Percentiles rank a stretch among this genome's conserved stretches.
These are phyloP conservation scores for Ondatra zibethicus DNA, from an alignment of 2,113 vertebrate genomes.

Conservation along the genomic window DNA sequence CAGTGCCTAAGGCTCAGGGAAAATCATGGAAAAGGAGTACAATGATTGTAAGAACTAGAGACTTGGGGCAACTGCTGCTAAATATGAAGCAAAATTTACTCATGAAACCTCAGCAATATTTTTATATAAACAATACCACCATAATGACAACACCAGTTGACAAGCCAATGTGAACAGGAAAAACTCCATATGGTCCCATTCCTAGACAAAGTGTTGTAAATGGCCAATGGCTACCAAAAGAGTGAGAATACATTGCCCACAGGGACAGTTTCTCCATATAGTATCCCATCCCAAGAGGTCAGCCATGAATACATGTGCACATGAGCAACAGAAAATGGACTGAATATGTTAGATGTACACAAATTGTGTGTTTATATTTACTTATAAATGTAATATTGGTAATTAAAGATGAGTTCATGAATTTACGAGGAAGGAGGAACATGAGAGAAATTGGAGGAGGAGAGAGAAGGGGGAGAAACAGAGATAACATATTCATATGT, in stretches of 20 bases:
- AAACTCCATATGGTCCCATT: background rate
- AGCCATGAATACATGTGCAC: background rate
- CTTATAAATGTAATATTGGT: background rate
- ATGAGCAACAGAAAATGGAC: background rate
- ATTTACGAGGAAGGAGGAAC: background rate
- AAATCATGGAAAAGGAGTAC: background rate
- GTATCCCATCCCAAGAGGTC: background rate
- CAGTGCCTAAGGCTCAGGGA: background rate
- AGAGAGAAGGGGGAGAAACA: too few relatives aligned
- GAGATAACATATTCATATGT: background rate
- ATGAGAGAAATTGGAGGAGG: background rate
- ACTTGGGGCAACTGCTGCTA: background rate
- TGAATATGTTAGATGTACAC: background rate
- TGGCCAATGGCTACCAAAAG: background rate
- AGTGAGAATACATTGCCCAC: background rate
- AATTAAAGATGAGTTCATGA: background rate
- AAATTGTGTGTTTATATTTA: background rate
- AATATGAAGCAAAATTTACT: background rate
- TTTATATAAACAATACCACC: background rate
- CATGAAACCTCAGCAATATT: background rate
- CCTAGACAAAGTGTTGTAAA: background rate
- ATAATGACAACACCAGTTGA: background rate
- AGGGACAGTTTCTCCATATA: background rate
- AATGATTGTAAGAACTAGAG: background rate
- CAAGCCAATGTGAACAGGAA: background rate